Conservation (phyloP, 2,888 invertebrate genomes). For the Coremacera marginata region DNA sequence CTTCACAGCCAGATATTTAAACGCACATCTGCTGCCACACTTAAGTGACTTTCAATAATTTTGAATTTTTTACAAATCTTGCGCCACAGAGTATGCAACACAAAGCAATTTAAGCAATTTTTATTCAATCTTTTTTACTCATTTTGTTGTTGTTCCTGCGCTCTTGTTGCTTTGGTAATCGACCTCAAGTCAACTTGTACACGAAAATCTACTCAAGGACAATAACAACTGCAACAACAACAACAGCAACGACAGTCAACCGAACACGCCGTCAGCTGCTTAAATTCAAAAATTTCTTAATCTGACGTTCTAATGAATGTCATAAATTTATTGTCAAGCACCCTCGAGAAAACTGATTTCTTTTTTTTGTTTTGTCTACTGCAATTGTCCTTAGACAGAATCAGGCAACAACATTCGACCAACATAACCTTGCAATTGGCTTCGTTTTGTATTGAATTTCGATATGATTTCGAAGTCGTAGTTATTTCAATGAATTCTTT, state of each 20-base stretch:
- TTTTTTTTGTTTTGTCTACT: constrained; percentile 5
- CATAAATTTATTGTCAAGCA: constrained; percentile 66
- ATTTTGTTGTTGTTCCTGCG: constrained; percentile 9
- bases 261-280: constrained; percentile 62
- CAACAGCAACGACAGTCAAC: constrained; percentile 23
- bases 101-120: constrained; percentile 12
- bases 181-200: constrained; percentile 53
- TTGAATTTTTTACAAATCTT: constrained; percentile 31
- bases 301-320: constrained; percentile 68
- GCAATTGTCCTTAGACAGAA: constrained; percentile 27
- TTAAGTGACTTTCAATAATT: constrained; percentile 61
- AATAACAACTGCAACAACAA: constrained; percentile 31
- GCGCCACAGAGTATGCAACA: constrained; percentile 12
- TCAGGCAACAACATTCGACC: constrained; percentile 13
- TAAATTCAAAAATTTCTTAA: constrained; percentile 61
- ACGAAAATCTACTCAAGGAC: constrained; percentile 53
- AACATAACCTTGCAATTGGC: constrained; percentile 57
- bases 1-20: not conserved
- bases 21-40: constrained; percentile 53
- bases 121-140: not conserved
- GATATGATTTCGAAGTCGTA: constrained; percentile 1
- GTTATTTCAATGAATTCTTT: constrained; percentile 49
- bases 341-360: constrained; percentile 47
- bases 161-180: constrained; percentile 27
- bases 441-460: constrained; percentile 57